Percentiles rank a stretch among this genome's conserved stretches.
These are phyloP conservation scores for Zosterops pallidus DNA, from an alignment of 2,113 vertebrate genomes.

Conservation along the genomic window DNA sequence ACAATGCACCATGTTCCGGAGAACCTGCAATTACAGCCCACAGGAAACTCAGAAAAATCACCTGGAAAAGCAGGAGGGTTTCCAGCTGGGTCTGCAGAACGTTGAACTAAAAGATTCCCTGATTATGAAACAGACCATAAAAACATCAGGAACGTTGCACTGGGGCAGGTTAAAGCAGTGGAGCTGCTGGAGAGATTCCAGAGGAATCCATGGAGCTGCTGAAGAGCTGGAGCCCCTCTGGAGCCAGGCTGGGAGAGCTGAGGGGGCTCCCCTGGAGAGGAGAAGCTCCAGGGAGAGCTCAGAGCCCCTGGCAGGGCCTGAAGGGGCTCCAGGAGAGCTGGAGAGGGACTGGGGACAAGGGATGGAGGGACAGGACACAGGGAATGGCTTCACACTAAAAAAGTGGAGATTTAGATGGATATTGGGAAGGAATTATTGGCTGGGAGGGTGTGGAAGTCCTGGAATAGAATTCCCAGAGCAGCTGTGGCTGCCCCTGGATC, in stretches of 20 bases:
- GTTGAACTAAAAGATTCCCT: not conserved
- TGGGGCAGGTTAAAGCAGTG: not conserved
- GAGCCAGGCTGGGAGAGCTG: not conserved
- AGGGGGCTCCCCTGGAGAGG: no score
- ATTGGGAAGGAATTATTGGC: not conserved
- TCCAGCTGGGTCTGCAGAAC: not conserved
- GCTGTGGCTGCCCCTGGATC: not conserved
- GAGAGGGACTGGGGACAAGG: no score
- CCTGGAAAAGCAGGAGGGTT: not conserved
- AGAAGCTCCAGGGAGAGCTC: no score
- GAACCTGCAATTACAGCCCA: slow-evolving; percentile 79
- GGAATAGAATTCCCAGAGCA: fast-evolving
- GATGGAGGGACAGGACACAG: not conserved
- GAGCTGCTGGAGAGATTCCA: not conserved
- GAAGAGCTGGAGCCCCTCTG: not conserved
- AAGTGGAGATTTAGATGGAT: not conserved
- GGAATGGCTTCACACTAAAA: not conserved
- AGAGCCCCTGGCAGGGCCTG: no score
- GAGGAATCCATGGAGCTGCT: fast-evolving
- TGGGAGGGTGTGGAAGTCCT: fast-evolving
- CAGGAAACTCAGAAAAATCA: slow-evolving; percentile 27
- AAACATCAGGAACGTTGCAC: not conserved
- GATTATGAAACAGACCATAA: not conserved
- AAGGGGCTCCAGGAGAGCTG: no score
- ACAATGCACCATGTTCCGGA: slow-evolving; percentile 98